Evolutionary conservation across 2,888 invertebrate genomes (phyloP).

Genomic region (Scaptomyza reducta): DNA sequence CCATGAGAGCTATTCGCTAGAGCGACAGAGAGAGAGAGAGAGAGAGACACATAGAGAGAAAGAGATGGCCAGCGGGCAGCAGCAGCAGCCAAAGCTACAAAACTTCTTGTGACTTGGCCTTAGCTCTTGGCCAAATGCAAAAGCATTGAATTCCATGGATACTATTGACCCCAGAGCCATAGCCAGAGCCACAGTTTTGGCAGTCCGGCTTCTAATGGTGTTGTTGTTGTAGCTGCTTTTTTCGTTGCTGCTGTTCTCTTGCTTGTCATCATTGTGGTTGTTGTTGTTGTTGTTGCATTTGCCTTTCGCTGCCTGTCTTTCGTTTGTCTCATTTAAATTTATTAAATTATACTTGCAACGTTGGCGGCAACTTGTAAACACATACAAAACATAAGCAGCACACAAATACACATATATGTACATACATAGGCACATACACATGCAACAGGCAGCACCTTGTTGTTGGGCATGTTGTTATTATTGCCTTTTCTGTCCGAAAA

Average conservation of each 20-base stretch:
- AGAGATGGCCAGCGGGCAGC: conserved; percentile 7
- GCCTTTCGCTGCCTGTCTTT: conserved; percentile 38
- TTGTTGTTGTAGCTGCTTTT: conserved; percentile 48
- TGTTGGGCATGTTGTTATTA: conserved; percentile 30
- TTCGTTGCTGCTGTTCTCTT: conserved; percentile 16
- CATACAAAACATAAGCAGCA: conserved; percentile 11
- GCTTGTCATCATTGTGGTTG: conserved; percentile 39
- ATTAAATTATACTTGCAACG: conserved; percentile 68
- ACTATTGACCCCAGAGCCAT: conserved; percentile 74
- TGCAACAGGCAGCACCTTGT: conserved; percentile 35
- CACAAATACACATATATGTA: conserved; percentile 9
- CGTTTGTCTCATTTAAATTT: conserved; percentile 72
- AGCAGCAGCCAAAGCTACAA: conserved; percentile 18
- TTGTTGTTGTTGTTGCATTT: conserved; percentile 27
- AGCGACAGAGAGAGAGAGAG: conserved; percentile 1
- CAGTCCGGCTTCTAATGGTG: conserved; percentile 59
- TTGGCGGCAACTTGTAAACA: conserved; percentile 47
- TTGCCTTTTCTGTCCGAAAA: conserved; percentile 33
- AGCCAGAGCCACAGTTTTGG: conserved; percentile 53
- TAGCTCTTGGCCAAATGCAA: conserved; percentile 70
- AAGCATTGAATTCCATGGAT: conserved; percentile 76
- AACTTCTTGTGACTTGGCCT: conserved; percentile 59
- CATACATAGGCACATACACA: conserved; percentile 5
- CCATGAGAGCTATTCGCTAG: conserved; percentile 54
- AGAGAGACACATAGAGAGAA: conserved; percentile 14